These are phyloP conservation scores for Iguana delicatissima DNA, from an alignment of 2,797 vertebrate species.

Conservation along the genomic window DNA sequence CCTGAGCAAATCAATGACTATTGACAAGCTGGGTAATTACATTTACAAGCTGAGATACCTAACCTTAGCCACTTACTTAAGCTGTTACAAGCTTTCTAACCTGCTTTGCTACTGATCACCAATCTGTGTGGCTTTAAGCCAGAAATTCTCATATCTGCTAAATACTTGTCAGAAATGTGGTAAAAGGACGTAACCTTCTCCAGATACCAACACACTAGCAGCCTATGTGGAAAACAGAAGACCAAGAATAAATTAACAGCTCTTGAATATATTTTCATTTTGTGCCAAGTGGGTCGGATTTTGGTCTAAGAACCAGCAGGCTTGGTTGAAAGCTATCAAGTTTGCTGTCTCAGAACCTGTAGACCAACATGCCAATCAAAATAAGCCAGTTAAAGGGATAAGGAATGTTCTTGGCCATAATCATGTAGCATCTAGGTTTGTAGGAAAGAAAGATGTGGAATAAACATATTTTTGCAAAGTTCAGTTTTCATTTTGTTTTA, in stretches of 20 bases:
- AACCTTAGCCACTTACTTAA: conserved; percentile 60
- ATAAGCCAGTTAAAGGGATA: not conserved
- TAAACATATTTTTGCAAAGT: not conserved
- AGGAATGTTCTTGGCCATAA: not conserved
- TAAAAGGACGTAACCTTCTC: not conserved
- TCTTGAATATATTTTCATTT: not conserved
- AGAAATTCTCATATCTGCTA: conserved; percentile 33
- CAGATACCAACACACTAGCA: not conserved
- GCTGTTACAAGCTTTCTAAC: conserved; percentile 44
- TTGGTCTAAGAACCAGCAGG: not conserved
- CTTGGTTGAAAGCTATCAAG: not conserved
- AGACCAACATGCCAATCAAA: not conserved
- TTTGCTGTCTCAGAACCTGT: not conserved
- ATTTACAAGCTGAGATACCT: conserved; percentile 86
- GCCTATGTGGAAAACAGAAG: conserved; percentile 9
- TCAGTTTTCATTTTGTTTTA: not conserved
- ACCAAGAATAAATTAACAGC: conserved; percentile 7
- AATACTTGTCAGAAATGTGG: conserved; percentile 24
- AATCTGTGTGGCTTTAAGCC: conserved; percentile 38
- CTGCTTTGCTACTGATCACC: conserved; percentile 59
- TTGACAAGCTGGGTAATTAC: conserved; percentile 88
- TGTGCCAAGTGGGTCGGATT: not conserved
- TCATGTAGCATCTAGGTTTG: not conserved
- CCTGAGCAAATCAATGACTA: conserved; percentile 83
- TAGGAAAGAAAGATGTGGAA: not conserved